Percentiles rank a stretch among this genome's conserved stretches.
phyloP scores from a whole-genome alignment of 2,888 invertebrate species.

The Morinoia aosen region DNA sequence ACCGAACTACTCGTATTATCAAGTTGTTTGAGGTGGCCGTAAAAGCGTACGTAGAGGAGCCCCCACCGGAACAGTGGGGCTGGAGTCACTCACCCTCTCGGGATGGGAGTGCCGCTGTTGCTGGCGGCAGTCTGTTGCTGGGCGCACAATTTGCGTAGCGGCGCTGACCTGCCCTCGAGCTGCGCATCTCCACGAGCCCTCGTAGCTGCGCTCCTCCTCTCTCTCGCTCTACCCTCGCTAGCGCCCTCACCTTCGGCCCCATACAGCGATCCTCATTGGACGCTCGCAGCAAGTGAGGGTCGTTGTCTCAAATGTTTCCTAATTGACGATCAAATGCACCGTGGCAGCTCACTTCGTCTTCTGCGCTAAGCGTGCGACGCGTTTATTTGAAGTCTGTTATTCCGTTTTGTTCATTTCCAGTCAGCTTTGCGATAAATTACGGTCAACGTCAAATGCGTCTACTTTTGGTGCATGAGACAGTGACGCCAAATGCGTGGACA shows the following conservation, averaged over 20 bases:
- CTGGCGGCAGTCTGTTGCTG: constrained; percentile 15
- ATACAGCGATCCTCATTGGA: constrained; percentile 4
- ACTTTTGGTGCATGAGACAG: background rate
- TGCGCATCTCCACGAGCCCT: background rate
- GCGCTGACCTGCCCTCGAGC: background rate
- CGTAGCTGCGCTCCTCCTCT: background rate
- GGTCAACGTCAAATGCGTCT: too few relatives aligned
- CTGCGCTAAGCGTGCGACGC: background rate
- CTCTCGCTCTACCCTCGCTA: background rate
- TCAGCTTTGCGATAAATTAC: too few relatives aligned
- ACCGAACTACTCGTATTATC: background rate
- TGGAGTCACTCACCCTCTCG: background rate
- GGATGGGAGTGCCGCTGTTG: background rate
- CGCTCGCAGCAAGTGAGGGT: background rate
- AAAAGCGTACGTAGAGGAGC: background rate
- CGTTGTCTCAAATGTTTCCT: constrained; percentile 7
- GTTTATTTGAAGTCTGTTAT: background rate
- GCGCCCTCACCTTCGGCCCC: constrained; percentile 14
- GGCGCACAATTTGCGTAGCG: constrained; percentile 19
- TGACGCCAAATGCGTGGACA: background rate
- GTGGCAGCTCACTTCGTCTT: background rate
- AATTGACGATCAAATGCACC: background rate
- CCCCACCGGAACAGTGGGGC: background rate
- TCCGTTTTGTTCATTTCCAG: background rate
- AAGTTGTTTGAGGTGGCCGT: background rate